Evolutionary conservation across 2,797 vertebrate species (phyloP).

Genomic region (Cossypha dichroa): DNA sequence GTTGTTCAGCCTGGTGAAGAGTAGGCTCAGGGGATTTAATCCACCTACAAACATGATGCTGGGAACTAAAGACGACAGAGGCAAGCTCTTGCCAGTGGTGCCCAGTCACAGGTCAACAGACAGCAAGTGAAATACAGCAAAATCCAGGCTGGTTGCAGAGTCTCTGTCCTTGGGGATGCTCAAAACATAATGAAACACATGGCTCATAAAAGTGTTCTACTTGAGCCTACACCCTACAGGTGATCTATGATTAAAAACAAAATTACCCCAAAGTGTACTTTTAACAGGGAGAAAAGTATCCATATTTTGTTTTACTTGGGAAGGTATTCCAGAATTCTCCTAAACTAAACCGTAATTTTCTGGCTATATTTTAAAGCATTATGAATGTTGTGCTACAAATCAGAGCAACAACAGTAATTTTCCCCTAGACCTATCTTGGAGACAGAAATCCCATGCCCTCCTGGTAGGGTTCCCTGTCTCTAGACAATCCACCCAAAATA

Average conservation of each 20-base stretch:
- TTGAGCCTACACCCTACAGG: neutral
- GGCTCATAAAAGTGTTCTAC: neutral
- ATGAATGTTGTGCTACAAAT: neutral
- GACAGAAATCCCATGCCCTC: neutral
- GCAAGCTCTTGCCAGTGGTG: neutral
- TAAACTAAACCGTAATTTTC: neutral
- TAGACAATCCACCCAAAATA: neutral
- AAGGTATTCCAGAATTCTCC: neutral
- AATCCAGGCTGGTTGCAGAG: neutral
- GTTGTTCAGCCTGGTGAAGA: neutral
- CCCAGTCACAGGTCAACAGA: neutral
- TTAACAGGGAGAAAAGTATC: neutral
- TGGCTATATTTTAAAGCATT: neutral
- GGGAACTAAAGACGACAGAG: neutral
- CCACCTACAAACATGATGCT: neutral
- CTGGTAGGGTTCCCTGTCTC: neutral
- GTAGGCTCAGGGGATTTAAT: neutral
- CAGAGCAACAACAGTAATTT: neutral
- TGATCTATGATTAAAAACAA: neutral
- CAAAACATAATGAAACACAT: neutral
- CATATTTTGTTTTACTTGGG: neutral
- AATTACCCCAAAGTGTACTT: neutral
- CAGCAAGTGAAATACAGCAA: neutral
- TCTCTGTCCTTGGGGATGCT: neutral
- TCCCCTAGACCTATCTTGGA: neutral